Conservation (phyloP, 2,888 invertebrate genomes). For the Trypoxylon attenuatum region DNA sequence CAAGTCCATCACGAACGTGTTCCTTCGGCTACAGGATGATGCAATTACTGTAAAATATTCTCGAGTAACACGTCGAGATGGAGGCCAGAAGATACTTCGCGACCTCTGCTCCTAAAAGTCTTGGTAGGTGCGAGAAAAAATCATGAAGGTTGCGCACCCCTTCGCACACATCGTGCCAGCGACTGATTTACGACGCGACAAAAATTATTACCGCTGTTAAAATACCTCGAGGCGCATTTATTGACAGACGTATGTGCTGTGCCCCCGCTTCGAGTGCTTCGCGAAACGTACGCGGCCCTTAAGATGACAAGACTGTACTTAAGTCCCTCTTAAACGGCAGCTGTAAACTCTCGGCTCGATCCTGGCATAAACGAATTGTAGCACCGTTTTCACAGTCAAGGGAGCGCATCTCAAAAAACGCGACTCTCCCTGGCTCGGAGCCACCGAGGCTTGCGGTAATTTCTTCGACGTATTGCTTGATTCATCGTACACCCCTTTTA, state of each 20-base stretch:
- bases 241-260: constrained; percentile 50
- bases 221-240: constrained; percentile 54
- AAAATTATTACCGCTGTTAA: constrained; percentile 64
- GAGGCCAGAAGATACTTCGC: background rate
- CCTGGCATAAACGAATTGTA: constrained; percentile 31
- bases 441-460: background rate
- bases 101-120: constrained; percentile 6
- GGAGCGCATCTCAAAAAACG: background rate
- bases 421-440: background rate
- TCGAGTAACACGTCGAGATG: background rate
- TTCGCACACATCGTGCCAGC: constrained; percentile 34
- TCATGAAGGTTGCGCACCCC: constrained; percentile 39
- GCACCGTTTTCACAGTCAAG: constrained; percentile 18
- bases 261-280: constrained; percentile 14
- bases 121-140: constrained; percentile 18
- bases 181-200: constrained; percentile 58
- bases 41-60: background rate
- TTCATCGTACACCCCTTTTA: background rate
- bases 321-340: constrained; percentile 44
- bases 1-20: background rate
- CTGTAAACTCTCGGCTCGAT: constrained; percentile 28
- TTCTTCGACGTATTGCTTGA: background rate
- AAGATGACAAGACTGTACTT: constrained; percentile 46
- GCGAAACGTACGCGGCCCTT: constrained; percentile 33
- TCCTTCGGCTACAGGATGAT: background rate